Evolutionary conservation across 2,797 vertebrate genomes (phyloP).

Genomic region (Paguma larvata): DNA sequence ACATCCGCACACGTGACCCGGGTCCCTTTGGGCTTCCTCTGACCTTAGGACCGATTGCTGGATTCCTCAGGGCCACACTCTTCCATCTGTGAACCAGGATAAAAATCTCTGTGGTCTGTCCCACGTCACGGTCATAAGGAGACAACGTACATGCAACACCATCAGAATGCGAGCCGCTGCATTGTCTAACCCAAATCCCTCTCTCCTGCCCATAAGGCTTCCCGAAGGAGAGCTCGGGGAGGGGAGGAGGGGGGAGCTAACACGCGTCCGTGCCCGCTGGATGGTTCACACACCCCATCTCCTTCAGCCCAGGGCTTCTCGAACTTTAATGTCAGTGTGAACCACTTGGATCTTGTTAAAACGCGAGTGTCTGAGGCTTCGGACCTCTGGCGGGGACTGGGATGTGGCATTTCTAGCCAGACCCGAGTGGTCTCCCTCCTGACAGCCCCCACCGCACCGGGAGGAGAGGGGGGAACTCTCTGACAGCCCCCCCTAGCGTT

Average conservation of each 20-base stretch:
- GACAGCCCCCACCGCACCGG: accelerated
- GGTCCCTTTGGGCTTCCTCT: not conserved
- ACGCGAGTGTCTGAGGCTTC: no score
- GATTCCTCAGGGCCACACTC: not conserved
- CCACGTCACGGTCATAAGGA: not conserved
- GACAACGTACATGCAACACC: not conserved
- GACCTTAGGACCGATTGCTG: not conserved
- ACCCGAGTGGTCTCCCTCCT: not conserved
- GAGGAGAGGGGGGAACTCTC: not conserved
- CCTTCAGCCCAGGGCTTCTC: not conserved
- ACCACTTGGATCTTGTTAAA: not conserved
- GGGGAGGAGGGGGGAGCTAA: not conserved
- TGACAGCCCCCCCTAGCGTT: not conserved
- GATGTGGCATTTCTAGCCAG: not conserved
- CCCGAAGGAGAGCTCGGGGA: not conserved
- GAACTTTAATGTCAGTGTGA: accelerated
- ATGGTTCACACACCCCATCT: accelerated
- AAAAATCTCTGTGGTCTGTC: not conserved
- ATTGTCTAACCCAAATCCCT: not conserved
- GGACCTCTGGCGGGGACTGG: not conserved
- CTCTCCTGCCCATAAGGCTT: no score
- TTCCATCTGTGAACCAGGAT: not conserved
- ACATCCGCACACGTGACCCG: not conserved
- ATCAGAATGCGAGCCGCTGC: not conserved
- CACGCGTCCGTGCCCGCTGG: no score